Evolutionary conservation across 2,113 vertebrate species (phyloP), one percentile per base, ranked within the genome.

Genomic region (Tyto alba): DNA sequence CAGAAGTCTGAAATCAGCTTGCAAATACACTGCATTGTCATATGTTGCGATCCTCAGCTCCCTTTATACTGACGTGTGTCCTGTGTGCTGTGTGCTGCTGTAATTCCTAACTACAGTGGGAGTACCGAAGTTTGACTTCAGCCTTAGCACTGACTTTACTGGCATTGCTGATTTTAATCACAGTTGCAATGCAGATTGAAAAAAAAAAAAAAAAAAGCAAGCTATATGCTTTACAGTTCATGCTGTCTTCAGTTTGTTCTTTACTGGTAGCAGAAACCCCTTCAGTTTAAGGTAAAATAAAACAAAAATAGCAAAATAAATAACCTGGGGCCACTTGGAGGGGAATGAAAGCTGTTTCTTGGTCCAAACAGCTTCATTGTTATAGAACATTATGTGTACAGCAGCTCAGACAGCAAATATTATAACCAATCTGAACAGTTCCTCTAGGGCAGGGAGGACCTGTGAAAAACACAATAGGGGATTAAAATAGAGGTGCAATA

Each of bases 251-350:
- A 8, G 13, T 84, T 83, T 67, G 22, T 79, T 96, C 82, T 74
- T 89, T 93, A 78, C 52, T 91, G 78, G 43, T 89, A 72, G 88
- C 78, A 85, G 83, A 91, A 96, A 93, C 62, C 43, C 66, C 80
- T 95, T 66, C 59, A 52, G 36, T 68, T 48, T 92, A 89, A 94
- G 91, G 41, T 85, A 80, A 94, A 73, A 83, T 94, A 97, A 96
- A 96, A 89, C n/a, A 77, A 92, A 97, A 96, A 86, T 50, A 94
- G 45, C 69, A 93, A 98, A 98, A 96, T 93, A 97, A 96, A 97
- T 93, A 95, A 94, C 84, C 91, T 40, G 7, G 48, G 64, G 52
- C 68, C 93, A 40, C 96, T 93, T 96, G 75, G 50, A 91, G 20
- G 43, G 74, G 52, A 96, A 90, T 84, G 59, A 89, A 97, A 92